Evolutionary conservation across 2,797 vertebrate genomes (phyloP).

Genomic region (Sebastes minor): DNA sequence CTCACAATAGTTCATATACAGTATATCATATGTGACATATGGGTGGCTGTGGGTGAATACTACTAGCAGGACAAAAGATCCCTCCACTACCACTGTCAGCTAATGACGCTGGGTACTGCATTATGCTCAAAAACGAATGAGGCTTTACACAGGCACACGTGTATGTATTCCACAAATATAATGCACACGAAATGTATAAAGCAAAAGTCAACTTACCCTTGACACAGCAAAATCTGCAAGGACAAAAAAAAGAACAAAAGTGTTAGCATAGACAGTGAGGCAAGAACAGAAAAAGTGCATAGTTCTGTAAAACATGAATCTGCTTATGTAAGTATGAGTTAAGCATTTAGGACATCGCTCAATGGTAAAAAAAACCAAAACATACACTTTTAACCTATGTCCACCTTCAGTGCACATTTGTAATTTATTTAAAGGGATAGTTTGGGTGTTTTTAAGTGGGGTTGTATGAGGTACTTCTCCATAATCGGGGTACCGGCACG

Average conservation of each 20-base stretch:
- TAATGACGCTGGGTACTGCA: background rate
- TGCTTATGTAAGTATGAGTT: constrained; percentile 32
- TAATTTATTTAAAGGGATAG: background rate
- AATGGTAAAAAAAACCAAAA: background rate
- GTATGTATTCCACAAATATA: background rate
- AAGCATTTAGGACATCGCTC: constrained; percentile 18
- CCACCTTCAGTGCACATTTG: background rate
- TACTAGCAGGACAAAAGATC: background rate
- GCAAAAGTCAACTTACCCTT: constrained; percentile 84
- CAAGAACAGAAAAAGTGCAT: constrained; percentile 37
- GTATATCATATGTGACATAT: background rate
- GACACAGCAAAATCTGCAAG: constrained; percentile 90
- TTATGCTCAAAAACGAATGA: background rate
- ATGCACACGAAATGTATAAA: constrained; percentile 12
- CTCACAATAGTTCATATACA: background rate
- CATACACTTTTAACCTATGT: background rate
- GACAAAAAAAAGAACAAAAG: constrained; percentile 68
- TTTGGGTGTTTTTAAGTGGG: background rate
- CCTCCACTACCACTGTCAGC: background rate
- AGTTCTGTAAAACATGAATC: constrained; percentile 48
- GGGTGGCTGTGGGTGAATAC: background rate
- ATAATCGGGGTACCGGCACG: background rate
- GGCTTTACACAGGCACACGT: background rate
- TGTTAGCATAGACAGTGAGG: constrained; percentile 21
- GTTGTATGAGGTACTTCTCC: background rate